phyloP scores from a whole-genome alignment of 2,113 vertebrate genomes.

The Corythoichthys intestinalis region DNA sequence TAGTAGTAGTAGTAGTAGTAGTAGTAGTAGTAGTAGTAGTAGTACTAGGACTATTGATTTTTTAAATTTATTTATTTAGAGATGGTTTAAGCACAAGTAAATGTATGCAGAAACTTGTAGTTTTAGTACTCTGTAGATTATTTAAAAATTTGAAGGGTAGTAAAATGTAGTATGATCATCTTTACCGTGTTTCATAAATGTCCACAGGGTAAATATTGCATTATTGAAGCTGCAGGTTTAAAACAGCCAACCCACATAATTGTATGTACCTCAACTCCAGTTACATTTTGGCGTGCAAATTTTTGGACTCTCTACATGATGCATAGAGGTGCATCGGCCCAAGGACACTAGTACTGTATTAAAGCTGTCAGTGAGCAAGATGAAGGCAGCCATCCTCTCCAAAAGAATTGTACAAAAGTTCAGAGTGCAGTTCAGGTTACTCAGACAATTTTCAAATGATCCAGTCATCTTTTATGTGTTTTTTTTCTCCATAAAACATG shows the following conservation, averaged over 20 bases:
- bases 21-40: no score
- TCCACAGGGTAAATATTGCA: constrained; percentile 20
- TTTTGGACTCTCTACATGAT: neutral
- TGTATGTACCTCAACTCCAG: constrained; percentile 8
- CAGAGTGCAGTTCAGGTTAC: constrained; percentile 42
- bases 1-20: no score
- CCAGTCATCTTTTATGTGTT: constrained; percentile 30
- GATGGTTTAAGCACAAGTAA: no score
- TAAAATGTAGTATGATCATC: no score
- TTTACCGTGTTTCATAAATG: constrained; percentile 12
- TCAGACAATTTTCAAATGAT: constrained; percentile 29
- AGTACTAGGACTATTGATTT: no score
- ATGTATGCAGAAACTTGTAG: no score
- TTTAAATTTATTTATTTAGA: no score
- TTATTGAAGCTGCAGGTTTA: constrained; percentile 11
- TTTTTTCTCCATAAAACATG: constrained; percentile 22
- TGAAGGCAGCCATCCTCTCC: constrained; percentile 33
- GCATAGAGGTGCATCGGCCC: constrained; percentile 27
- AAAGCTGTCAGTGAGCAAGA: constrained; percentile 33
- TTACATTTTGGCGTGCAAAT: constrained; percentile 26
- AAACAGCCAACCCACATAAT: constrained; percentile 1
- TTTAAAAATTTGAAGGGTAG: no score
- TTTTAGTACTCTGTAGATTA: no score
- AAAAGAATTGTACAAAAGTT: constrained; percentile 25
- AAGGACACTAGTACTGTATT: constrained; percentile 21